Base-by-base conservation (phyloP, 2,888 invertebrate genomes). In the Liopterus haemorrhoidalis region DNA sequence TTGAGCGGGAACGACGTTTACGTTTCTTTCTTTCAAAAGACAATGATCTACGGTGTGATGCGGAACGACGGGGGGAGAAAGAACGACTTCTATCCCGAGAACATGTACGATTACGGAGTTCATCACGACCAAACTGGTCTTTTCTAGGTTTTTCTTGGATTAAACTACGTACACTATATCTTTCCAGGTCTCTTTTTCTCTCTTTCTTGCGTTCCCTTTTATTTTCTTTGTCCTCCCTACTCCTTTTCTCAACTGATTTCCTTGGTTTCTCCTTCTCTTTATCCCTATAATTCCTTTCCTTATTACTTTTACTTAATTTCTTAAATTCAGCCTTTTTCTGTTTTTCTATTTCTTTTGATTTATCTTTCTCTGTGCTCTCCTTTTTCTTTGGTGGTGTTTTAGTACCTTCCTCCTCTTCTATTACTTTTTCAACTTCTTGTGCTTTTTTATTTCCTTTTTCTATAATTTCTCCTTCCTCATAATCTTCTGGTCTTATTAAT, bases 101-200 rank as follows among this genome's bases (percentile, higher is more conserved):
- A 5, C 39, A 14, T 12, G 54, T 46, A 38, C 30, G 59, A 30
- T 42, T 32, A 11, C 38, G 55, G 16, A 57, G 47, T 41, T 82
- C 73, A 65, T 88, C 88, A 8, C 88, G 72, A 0, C 88, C 88
- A 67, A 87, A 88, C 38, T 82, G 78, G 66, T 88, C 87, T 65
- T 82, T 85, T 41, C 76, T 70, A 0, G 80, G 77, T 55, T 80
- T 79, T 50, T 82, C 82, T 4, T 81, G 75, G 5, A 90, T 82
- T 24, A 90, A 70, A 49, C 82, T 81, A 27, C 90, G 74, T 6
- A 90, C 89, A 69, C 89, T 83, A 64, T 91, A 91, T 2, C 90
- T 74, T 57, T 84, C 85, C 37, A 91, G 68, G 59, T 90, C 89
- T 59, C 85, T 82, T 59, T 82, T 85, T 41, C 77, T 75, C 50